Conservation (phyloP, 2,888 invertebrate genomes). For the Eledona agricola region DNA sequence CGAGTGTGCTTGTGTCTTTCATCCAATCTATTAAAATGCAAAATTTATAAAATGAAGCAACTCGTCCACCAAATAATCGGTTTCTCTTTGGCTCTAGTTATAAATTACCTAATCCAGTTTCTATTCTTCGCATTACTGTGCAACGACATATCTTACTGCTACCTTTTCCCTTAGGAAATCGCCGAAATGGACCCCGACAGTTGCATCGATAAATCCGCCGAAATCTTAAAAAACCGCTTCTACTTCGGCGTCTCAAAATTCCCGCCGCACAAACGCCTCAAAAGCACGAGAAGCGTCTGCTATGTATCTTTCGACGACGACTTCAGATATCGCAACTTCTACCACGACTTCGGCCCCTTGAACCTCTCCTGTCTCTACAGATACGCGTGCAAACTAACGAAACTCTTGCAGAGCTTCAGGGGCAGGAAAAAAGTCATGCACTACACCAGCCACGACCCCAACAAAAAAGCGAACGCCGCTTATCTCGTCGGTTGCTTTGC, state of each 20-base stretch:
- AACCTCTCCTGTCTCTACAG: constrained; percentile 87
- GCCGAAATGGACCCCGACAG: constrained; percentile 19
- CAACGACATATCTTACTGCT: constrained; percentile 26
- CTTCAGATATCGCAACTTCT: constrained; percentile 83
- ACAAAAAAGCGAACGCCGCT: constrained; percentile 86
- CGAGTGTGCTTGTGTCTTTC: constrained; percentile 20
- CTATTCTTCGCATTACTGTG: constrained; percentile 25
- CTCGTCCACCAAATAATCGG: constrained; percentile 18
- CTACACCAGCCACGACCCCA: constrained; percentile 78
- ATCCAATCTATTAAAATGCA: constrained; percentile 24
- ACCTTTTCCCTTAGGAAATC: constrained; percentile 29
- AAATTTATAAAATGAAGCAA: constrained; percentile 34
- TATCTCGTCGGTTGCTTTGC: constrained; percentile 86
- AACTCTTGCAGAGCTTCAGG: constrained; percentile 73
- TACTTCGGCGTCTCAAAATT: constrained; percentile 79
- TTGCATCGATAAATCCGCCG: constrained; percentile 53
- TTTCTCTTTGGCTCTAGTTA: constrained; percentile 28
- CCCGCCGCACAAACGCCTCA: constrained; percentile 69
- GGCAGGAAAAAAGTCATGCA: constrained; percentile 80
- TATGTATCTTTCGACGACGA: constrained; percentile 84
- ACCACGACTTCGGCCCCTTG: constrained; percentile 89
- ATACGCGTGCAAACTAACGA: constrained; percentile 81
- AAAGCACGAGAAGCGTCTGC: constrained; percentile 73
- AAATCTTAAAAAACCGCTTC: constrained; percentile 64
- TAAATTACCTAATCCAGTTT: constrained; percentile 33